Conservation (phyloP, 2,113 vertebrate species). For the Sprattus sprattus region DNA sequence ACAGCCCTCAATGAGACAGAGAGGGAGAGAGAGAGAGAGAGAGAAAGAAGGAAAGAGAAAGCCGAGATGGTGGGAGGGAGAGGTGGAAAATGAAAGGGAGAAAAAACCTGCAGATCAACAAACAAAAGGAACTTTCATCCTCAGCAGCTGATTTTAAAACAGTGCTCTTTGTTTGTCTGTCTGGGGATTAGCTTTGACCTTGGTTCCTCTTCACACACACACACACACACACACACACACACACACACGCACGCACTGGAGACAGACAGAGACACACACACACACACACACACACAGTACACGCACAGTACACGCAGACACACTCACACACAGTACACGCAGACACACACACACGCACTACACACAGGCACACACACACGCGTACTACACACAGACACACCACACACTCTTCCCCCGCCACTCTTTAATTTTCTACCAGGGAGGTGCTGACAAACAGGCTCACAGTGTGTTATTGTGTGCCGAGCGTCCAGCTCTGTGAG, state of each 20-base stretch:
- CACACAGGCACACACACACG: neutral
- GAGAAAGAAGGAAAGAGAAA: neutral
- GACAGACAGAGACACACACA: neutral
- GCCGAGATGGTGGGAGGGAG: neutral
- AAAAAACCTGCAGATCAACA: neutral
- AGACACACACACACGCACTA: neutral
- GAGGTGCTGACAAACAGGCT: neutral
- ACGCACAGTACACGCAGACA: neutral
- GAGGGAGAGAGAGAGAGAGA: neutral
- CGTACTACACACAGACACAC: neutral
- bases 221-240: neutral
- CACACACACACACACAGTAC: neutral
- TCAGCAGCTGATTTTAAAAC: constrained; percentile 9
- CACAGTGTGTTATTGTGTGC: constrained; percentile 1
- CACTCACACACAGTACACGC: neutral
- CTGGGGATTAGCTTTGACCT: constrained; percentile 7
- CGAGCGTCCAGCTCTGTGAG: neutral
- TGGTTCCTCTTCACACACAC: neutral
- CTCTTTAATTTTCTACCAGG: neutral
- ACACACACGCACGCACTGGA: neutral
- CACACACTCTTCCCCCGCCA: neutral
- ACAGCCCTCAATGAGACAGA: neutral
- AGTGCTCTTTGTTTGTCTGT: constrained; percentile 9
- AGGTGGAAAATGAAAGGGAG: neutral
- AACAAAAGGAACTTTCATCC: constrained; percentile 1